Conservation (phyloP, 2,888 invertebrate genomes). For the Athrips mouffetella region DNA sequence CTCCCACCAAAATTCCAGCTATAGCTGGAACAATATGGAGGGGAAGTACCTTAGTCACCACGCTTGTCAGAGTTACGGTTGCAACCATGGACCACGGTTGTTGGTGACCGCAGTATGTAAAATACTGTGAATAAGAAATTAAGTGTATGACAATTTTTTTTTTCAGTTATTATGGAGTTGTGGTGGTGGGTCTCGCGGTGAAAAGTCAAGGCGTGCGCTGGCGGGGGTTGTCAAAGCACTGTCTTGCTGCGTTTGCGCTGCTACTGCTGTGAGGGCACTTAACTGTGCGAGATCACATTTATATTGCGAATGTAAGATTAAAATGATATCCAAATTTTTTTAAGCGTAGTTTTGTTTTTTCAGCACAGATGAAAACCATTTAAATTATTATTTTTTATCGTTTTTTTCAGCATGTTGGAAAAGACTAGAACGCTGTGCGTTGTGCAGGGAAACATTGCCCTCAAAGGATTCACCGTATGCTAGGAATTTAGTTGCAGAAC, state of each 20-base stretch:
- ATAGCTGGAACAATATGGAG: too few species aligned
- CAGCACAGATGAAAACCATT: too few species aligned
- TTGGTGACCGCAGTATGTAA: too few species aligned
- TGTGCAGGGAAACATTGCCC: conserved; percentile 60
- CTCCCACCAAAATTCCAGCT: too few species aligned
- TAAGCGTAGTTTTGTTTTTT: too few species aligned
- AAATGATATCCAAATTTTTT: too few species aligned
- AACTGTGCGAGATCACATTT: conserved; percentile 58
- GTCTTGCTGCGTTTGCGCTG: conserved; percentile 58
- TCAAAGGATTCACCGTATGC: conserved; percentile 61
- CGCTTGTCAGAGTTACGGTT: too few species aligned
- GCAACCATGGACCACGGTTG: too few species aligned
- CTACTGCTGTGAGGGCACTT: conserved; percentile 55
- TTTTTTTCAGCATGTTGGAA: conserved; percentile 57
- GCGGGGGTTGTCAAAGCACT: conserved; percentile 54
- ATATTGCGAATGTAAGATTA: conserved; percentile 54
- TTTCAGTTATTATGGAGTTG: conserved; percentile 62
- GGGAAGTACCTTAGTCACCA: too few species aligned
- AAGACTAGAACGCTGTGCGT: conserved; percentile 57
- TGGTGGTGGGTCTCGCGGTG: conserved; percentile 61
- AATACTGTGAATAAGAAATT: too few species aligned
- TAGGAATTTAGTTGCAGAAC: conserved; percentile 64
- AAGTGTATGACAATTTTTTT: not conserved
- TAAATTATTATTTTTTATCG: too few species aligned
- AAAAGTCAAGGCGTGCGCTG: conserved; percentile 58